phyloP scores from a whole-genome alignment of 2,888 invertebrate genomes.

The Caenorhabditis sp. region DNA sequence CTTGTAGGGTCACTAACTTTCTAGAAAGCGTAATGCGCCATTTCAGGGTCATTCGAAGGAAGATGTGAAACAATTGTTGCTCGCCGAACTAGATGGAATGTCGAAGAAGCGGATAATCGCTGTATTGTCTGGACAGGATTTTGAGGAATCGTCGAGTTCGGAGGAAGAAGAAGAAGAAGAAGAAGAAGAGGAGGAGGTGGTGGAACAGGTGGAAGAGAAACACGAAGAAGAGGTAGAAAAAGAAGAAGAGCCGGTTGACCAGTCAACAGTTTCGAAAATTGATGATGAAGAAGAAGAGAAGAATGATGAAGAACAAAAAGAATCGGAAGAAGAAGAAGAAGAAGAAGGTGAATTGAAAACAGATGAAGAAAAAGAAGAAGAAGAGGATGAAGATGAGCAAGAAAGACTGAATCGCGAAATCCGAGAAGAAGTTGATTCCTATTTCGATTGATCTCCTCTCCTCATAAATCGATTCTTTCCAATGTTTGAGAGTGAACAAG shows the following conservation, averaged over 20 bases:
- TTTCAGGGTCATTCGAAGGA: slow-evolving; percentile 30
- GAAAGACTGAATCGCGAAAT: neutral
- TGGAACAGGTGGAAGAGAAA: slow-evolving; percentile 10
- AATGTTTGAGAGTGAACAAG: too few relatives aligned
- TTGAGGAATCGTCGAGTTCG: slow-evolving; percentile 35
- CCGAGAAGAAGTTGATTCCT: neutral
- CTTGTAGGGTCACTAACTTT: too few relatives aligned
- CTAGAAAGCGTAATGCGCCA: too few relatives aligned
- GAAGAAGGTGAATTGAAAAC: neutral
- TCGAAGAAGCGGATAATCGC: slow-evolving; percentile 28
- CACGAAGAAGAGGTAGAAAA: slow-evolving; percentile 4
- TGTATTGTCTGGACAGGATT: slow-evolving; percentile 21
- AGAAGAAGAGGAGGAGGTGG: neutral
- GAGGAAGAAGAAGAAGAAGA: slow-evolving; percentile 16
- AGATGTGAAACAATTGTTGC: slow-evolving; percentile 27
- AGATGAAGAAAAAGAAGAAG: too few relatives aligned
- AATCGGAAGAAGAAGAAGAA: slow-evolving; percentile 2
- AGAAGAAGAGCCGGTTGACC: neutral
- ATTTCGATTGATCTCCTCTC: neutral
- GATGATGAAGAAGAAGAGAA: slow-evolving; percentile 16
- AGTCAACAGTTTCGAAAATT: slow-evolving; percentile 1
- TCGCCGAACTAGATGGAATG: slow-evolving; percentile 36
- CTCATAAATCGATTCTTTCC: neutral
- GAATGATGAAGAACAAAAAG: neutral
- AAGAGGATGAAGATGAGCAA: neutral